Evolutionary conservation across 2,113 vertebrate genomes (phyloP), one percentile per base, ranked within the genome.

Genomic region (Vulpes ferrilata): DNA sequence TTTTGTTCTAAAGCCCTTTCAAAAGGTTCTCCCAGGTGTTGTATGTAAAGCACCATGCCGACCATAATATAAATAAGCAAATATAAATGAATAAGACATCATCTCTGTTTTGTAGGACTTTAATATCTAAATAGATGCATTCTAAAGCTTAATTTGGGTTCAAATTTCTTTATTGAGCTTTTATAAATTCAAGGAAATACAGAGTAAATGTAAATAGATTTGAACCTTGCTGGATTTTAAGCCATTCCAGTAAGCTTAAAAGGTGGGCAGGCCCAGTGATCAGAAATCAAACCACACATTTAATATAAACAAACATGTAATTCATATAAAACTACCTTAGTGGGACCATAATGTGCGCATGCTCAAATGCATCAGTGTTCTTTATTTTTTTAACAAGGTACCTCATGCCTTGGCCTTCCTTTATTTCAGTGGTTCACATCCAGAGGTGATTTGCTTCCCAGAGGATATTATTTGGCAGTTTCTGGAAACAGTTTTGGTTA

Each of bases 1-100:
- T 95, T 95, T 87, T 87, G n/a, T 95, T 87, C 53, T 79, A 84
- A 95, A 93, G 67, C 23, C 67, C 35, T 96, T 98, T 87, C 55
- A 91, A 35, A 80, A 64, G 80, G 48, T 86, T 80, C 51, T 91
- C 20, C 51, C 79, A 90, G 87, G 30, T 95, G 92, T 95, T 91
- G 11, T 51, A 53, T 13, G 35, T 79, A 65, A 90, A 73, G 43
- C 27, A 67, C 9, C 22, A 90, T 51, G 35, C 23, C 59, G 38
- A 96, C 22, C 16, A 64, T 84, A 91, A 92, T 57, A 25, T 71
- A 94, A 95, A 93, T 90, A 62, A 89, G 74, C 82, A 89, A 91
- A 93, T 92, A 87, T 30, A 78, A 89, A 71, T 76, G 53, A 32
- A 90, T 20, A 89, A 78, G 20, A 53, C 10, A 55, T 19, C 5